These are phyloP conservation scores for Aphelocoma coerulescens DNA, from an alignment of 2,113 vertebrate species.

Conservation along the genomic window DNA sequence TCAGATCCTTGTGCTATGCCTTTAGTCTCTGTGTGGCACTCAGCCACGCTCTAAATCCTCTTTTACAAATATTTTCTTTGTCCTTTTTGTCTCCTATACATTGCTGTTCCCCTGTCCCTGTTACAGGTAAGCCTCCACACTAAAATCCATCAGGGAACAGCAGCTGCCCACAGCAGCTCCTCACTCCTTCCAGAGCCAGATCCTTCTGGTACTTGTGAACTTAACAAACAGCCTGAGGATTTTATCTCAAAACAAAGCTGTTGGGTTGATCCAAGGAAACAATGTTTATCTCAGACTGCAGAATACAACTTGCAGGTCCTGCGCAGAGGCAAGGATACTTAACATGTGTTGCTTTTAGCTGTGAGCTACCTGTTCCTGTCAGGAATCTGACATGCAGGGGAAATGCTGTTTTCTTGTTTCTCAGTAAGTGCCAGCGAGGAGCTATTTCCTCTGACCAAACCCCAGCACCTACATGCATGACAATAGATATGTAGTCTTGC, in stretches of 20 bases:
- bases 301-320: neutral
- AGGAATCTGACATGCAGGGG: neutral
- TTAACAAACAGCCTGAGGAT: neutral
- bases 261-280: neutral
- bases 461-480: fast-evolving
- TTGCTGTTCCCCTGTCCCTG: neutral
- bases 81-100: neutral
- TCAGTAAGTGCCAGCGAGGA: neutral
- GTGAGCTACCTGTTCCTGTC: neutral
- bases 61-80: neutral
- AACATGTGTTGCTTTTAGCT: neutral
- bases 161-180: neutral
- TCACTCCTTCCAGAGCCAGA: neutral
- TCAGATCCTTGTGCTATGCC: neutral
- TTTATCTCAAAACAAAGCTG: neutral
- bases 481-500: neutral
- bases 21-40: neutral
- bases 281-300: neutral
- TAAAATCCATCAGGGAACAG: neutral
- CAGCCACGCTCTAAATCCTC: neutral
- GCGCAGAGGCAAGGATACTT: neutral
- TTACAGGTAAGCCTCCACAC: neutral
- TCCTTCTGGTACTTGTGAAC: neutral
- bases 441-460: neutral
- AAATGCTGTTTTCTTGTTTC: neutral